Percentiles rank a stretch among this genome's conserved stretches.
Evolutionary conservation across 2,888 invertebrate genomes (phyloP).

Genomic region (Cynaeus angustus): DNA sequence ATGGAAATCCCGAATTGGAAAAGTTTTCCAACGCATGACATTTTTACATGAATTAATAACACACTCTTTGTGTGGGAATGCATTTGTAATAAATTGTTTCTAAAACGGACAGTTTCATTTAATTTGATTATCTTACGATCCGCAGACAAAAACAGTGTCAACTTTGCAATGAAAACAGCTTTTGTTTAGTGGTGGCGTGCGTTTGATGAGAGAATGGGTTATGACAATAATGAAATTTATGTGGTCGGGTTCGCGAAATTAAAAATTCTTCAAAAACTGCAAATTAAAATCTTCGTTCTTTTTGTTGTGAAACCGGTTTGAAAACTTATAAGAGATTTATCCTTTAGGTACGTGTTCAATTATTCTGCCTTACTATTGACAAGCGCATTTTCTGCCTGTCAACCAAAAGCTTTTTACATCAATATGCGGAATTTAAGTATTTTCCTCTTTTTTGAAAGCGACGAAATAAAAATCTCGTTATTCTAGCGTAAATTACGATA

Average conservation of each 20-base stretch:
- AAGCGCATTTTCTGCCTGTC: conserved; percentile 50
- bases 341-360: conserved; percentile 50
- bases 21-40: no score
- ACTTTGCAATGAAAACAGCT: neutral
- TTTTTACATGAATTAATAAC: no score
- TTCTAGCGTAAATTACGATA: conserved; percentile 26
- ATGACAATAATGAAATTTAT: conserved; percentile 20
- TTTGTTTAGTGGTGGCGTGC: conserved; percentile 4
- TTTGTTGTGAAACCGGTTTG: conserved; percentile 29
- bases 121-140: conserved; percentile 7
- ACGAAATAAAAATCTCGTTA: conserved; percentile 38
- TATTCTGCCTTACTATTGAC: conserved; percentile 50
- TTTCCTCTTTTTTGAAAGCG: conserved; percentile 23
- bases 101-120: conserved; percentile 1
- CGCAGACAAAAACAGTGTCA: conserved; percentile 1
- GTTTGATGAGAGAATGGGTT: conserved; percentile 11
- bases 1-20: no score
- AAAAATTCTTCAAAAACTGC: conserved; percentile 35
- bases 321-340: conserved; percentile 47
- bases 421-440: conserved; percentile 45
- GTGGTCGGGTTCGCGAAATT: conserved; percentile 6
- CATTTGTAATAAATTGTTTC: neutral
- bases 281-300: conserved; percentile 29
- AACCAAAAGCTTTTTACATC: conserved; percentile 50
- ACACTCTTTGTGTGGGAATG: neutral